Evolutionary conservation across 1,140 invertebrate genomes (phyloP).

Genomic region (Dendroctonus ponderosae): DNA sequence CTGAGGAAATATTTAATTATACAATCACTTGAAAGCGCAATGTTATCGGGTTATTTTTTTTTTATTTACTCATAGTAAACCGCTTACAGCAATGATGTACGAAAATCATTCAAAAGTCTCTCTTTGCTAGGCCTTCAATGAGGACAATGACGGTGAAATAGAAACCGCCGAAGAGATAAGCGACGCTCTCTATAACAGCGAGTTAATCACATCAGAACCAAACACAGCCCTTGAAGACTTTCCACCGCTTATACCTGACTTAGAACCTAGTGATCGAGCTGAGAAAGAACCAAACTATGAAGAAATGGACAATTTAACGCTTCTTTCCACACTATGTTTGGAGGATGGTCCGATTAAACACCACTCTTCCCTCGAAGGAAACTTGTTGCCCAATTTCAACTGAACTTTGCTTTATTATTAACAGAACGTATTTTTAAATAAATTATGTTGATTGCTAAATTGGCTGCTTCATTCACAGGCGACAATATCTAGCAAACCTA

Average conservation of each 20-base stretch:
- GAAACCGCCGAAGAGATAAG: slow-evolving; percentile 39
- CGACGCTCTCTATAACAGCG: neutral
- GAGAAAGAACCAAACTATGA: slow-evolving; percentile 47
- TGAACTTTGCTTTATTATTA: neutral
- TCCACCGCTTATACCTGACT: slow-evolving; percentile 36
- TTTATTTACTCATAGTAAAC: too few species aligned
- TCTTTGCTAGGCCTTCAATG: slow-evolving; percentile 7
- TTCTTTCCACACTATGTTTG: slow-evolving; percentile 45
- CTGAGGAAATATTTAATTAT: too few species aligned
- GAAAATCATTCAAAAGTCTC: neutral
- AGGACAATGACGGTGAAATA: slow-evolving; percentile 15
- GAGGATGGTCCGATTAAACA: slow-evolving; percentile 34
- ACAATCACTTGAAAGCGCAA: too few species aligned
- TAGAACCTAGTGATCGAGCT: slow-evolving; percentile 16
- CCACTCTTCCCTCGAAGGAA: neutral
- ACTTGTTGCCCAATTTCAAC: slow-evolving; percentile 10
- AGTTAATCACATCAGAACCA: slow-evolving; percentile 4
- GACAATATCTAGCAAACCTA: too few species aligned
- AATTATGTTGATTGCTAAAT: too few species aligned
- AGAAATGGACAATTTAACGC: slow-evolving; percentile 49
- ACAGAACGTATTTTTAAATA: too few species aligned
- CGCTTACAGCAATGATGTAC: too few species aligned
- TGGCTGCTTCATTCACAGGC: too few species aligned
- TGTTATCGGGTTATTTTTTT: too few species aligned
- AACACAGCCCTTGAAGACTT: slow-evolving; percentile 22